A percentile compares a stretch with the other conserved stretches of the same genome.
Evolutionary conservation across 1,140 invertebrate species (phyloP).

Genomic region (Drosophila sturtevanti): DNA sequence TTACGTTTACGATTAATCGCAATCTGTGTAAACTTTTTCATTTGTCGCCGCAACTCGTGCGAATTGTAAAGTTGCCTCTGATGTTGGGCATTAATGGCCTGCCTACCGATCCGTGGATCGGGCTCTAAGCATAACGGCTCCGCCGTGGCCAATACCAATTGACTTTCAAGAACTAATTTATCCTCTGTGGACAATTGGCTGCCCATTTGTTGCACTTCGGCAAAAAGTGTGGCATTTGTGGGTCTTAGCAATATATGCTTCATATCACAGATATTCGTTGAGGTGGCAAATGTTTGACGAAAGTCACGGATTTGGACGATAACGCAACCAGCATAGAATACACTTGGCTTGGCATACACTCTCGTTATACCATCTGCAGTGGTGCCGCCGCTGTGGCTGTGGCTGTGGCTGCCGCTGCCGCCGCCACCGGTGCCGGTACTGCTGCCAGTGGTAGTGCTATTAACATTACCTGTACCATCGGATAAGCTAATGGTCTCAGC

Average conservation of each 20-base stretch:
- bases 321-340: constrained; percentile 96
- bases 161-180: constrained; percentile 90
- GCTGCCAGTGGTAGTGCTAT: not conserved
- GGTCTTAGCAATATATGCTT: constrained; percentile 95
- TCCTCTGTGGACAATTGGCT: constrained; percentile 86
- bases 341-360: constrained; percentile 84
- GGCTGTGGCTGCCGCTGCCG: not conserved
- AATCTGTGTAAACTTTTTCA: constrained; percentile 90
- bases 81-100: constrained; percentile 89
- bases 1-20: constrained; percentile 93
- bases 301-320: constrained; percentile 96
- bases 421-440: not conserved
- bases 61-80: constrained; percentile 89
- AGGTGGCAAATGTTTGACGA: constrained; percentile 88
- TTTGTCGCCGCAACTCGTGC: constrained; percentile 88
- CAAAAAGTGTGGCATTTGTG: constrained; percentile 89
- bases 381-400: not conserved
- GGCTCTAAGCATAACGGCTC: constrained; percentile 94
- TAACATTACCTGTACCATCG: constrained; percentile 50
- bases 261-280: constrained; percentile 87
- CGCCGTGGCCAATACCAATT: constrained; percentile 91
- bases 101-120: constrained; percentile 89
- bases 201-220: constrained; percentile 78
- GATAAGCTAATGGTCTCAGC: constrained; percentile 85
- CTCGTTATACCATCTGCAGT: constrained; percentile 55